A percentile compares a stretch with the other conserved stretches of the same genome.
Evolutionary conservation across 2,113 vertebrate genomes (phyloP).

Genomic region (Phalacrocorax pelagicus): DNA sequence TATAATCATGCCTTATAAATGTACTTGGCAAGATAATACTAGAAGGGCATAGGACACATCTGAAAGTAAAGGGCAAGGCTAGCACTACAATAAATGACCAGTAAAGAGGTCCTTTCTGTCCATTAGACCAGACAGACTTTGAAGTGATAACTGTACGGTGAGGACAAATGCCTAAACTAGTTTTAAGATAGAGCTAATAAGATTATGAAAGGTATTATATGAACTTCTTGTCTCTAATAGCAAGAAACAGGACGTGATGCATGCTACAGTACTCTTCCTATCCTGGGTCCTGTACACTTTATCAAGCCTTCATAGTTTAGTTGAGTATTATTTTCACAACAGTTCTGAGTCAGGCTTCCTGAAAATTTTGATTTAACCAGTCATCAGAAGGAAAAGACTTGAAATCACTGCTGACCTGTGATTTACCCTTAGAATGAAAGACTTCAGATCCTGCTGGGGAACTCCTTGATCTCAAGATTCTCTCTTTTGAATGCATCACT

Average conservation of each 20-base stretch:
- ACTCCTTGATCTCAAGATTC: conserved; percentile 17
- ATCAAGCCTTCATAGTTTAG: not conserved
- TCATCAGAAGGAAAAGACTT: not conserved
- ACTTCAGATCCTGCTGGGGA: not conserved
- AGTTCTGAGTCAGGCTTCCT: not conserved
- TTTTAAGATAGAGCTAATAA: not conserved
- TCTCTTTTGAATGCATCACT: not conserved
- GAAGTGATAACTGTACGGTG: not conserved
- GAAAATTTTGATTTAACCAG: not conserved
- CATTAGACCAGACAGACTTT: not conserved
- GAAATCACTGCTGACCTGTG: conserved; percentile 18
- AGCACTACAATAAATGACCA: not conserved
- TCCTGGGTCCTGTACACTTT: not conserved
- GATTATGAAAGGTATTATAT: not conserved
- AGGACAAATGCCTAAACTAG: not conserved
- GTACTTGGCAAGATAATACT: not conserved
- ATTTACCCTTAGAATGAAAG: conserved; percentile 13
- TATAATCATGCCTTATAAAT: not conserved
- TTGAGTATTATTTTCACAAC: not conserved
- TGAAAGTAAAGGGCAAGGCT: not conserved
- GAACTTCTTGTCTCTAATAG: not conserved
- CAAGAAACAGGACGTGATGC: not conserved
- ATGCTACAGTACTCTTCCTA: not conserved
- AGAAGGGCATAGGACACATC: not conserved
- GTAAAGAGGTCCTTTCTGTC: not conserved